Base-by-base conservation (phyloP, 2,888 invertebrate species). In the Heteropelma amictum region DNA sequence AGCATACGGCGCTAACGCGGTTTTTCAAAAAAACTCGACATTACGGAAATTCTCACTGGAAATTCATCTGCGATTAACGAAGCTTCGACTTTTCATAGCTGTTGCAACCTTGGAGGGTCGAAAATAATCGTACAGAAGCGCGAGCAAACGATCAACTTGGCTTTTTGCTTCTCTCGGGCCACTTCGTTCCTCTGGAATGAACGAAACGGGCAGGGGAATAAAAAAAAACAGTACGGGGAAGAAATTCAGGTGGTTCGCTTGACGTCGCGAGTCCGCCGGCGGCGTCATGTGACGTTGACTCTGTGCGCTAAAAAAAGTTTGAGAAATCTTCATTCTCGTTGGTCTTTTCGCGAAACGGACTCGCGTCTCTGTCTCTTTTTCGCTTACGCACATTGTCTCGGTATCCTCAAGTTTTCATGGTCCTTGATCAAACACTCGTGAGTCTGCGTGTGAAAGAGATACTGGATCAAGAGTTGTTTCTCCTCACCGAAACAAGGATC, bases 401-500 rank as follows among this genome's bases (percentile, higher is more conserved):
- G 97, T 91, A 97, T 92, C 90, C 93, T 92, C 64, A 98, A 89
- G 12, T 94, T 91, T 85, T 98, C 96, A 49, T 91, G 93, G 87
- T 99, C 98, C 75, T 92, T 90, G 64, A 97, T 91, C 40, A 94
- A 93, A 83, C 95, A 94, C 85, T 94, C 93, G 86, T 97, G 95
- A n/a, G 93, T 90, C 86, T 93, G 93, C 84, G 93, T 93, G 82
- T 95, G 94, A 90, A 94, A 98, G 86, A 93, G 92, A 90, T 99
- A 99, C 83, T 95, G 93, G 78, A 99, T 92, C 61, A 94, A 93
- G 21, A 99, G 91, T 83, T 93, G 93, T 89, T 99, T 99, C 28
- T 96, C 94, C 82, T 98, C 98, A 0, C 98, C 97, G 61, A 96
- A 93, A 80, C 97, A 97, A 0, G 98, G 97, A 90, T 99, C 99